Percentiles rank a stretch among this genome's conserved stretches.
phyloP scores from a whole-genome alignment of 1,140 invertebrate species.

The Chrysopa pallens region DNA sequence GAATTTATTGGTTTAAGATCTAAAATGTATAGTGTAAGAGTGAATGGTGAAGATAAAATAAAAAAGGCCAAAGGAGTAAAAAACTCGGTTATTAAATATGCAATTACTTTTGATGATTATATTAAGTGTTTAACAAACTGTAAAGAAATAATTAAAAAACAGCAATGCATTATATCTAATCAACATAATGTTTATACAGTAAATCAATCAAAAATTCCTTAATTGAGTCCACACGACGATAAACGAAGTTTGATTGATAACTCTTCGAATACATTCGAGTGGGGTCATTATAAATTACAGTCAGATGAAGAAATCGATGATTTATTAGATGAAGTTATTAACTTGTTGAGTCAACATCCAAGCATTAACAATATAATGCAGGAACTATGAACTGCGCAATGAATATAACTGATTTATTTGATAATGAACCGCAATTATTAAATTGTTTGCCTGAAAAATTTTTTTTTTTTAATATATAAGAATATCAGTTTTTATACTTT shows the following conservation, averaged over 20 bases:
- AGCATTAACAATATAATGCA: no score
- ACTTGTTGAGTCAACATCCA: no score
- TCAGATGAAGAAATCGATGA: no score
- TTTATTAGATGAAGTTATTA: no score
- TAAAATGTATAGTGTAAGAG: conserved; percentile 21
- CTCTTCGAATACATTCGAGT: conserved; percentile 7
- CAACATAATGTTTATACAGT: conserved; percentile 9
- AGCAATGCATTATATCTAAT: conserved; percentile 1
- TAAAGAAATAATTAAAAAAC: neutral
- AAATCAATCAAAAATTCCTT: conserved; percentile 8
- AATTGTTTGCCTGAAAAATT: no score
- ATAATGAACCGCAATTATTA: no score
- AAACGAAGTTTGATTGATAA: conserved; percentile 7
- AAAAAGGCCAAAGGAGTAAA: conserved; percentile 13
- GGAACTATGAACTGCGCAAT: no score
- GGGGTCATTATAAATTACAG: conserved; percentile 7
- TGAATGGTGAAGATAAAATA: conserved; percentile 4
- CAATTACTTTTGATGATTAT: conserved; percentile 8
- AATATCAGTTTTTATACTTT: no score
- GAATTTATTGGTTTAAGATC: conserved; percentile 20
- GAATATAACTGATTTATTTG: no score
- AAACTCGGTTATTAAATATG: conserved; percentile 6
- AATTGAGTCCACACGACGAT: conserved; percentile 9
- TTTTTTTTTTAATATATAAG: no score
- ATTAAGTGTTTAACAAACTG: conserved; percentile 4